These are phyloP conservation scores for Esox lucius DNA, from an alignment of 2,797 vertebrate species.

Conservation along the genomic window DNA sequence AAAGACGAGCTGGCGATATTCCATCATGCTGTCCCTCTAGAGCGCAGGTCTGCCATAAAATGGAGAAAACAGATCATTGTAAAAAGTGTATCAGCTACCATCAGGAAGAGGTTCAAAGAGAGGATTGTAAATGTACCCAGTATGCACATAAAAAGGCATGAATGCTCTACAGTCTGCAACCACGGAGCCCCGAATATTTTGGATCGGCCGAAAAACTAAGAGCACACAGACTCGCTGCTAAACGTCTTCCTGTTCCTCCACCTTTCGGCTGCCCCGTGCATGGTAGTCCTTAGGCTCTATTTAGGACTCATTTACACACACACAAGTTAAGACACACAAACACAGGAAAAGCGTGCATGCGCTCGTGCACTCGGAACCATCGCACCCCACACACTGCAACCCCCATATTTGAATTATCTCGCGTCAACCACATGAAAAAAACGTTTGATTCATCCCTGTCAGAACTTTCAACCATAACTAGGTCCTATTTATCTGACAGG, in stretches of 20 bases:
- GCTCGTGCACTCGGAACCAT: background rate
- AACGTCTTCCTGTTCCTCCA: no score
- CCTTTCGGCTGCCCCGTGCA: no score
- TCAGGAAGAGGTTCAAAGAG: constrained; percentile 11
- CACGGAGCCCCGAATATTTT: constrained; percentile 2
- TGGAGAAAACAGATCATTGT: constrained; percentile 24
- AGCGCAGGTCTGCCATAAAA: constrained; percentile 10
- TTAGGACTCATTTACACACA: background rate
- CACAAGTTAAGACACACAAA: background rate
- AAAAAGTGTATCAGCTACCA: constrained; percentile 12
- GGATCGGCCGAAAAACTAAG: background rate
- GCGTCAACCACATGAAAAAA: constrained; percentile 35
- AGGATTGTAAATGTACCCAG: constrained; percentile 13
- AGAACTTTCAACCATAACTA: constrained; percentile 29
- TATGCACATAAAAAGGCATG: constrained; percentile 14
- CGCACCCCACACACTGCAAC: background rate
- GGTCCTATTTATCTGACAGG: constrained; percentile 46
- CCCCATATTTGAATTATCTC: constrained; percentile 28
- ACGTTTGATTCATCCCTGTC: constrained; percentile 31
- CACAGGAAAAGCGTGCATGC: background rate
- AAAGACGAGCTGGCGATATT: background rate
- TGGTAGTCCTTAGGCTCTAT: no score
- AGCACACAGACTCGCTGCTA: background rate
- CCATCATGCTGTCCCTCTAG: background rate
- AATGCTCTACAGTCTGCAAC: constrained; percentile 12